Percentiles rank a stretch among this genome's conserved stretches.
These are phyloP conservation scores for Portunus trituberculatus DNA, from an alignment of 1,140 invertebrate genomes.

Conservation along the genomic window DNA sequence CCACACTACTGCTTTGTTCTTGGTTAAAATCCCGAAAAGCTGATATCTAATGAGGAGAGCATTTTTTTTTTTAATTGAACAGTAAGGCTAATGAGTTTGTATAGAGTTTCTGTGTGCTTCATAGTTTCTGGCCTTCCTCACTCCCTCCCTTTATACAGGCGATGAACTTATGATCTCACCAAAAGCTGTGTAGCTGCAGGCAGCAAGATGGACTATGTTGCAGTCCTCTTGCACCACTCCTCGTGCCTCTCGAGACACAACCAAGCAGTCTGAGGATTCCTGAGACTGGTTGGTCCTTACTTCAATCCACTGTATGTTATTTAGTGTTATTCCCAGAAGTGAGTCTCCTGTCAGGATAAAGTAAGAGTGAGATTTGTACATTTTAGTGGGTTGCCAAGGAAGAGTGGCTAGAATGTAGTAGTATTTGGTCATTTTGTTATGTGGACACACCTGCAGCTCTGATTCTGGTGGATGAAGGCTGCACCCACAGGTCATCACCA, in stretches of 20 bases:
- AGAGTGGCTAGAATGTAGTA: neutral
- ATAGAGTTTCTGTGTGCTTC: too few species aligned
- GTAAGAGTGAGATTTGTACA: neutral
- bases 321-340: neutral
- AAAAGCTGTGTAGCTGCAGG: constrained; percentile 57
- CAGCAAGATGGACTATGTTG: constrained; percentile 60
- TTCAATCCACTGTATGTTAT: neutral
- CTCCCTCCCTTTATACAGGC: neutral
- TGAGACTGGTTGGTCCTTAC: neutral
- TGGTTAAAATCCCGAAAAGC: too few species aligned
- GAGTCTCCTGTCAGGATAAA: neutral
- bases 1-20: too few species aligned
- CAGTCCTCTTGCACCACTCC: constrained; percentile 66
- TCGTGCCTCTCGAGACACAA: constrained; percentile 62
- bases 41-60: too few species aligned
- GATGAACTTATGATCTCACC: constrained; percentile 37
- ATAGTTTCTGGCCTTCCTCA: neutral
- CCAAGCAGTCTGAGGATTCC: constrained; percentile 57
- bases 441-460: constrained; percentile 34
- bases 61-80: too few species aligned
- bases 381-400: too few species aligned
- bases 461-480: constrained; percentile 36
- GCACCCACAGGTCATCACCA: constrained; percentile 69
- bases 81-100: too few species aligned
- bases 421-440: neutral